Conservation (phyloP, 2,797 vertebrate genomes). For the Delichon dasypus region DNA sequence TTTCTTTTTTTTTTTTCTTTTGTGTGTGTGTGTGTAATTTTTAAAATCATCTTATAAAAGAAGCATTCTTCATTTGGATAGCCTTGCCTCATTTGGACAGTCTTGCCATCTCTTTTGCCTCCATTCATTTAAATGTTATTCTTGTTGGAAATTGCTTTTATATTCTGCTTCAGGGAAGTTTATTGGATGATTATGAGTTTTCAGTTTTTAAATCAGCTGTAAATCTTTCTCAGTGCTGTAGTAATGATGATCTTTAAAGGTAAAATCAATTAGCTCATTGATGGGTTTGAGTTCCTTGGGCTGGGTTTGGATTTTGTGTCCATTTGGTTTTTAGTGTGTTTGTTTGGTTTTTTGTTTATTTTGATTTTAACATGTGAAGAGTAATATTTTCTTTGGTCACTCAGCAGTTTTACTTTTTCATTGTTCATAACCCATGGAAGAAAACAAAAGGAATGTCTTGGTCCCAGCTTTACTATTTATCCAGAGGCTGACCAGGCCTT, state of each 20-base stretch:
- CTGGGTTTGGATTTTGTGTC: neutral
- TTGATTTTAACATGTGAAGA: neutral
- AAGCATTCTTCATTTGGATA: neutral
- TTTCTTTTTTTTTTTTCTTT: no score
- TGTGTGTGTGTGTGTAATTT: neutral
- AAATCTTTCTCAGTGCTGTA: neutral
- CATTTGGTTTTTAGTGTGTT: neutral
- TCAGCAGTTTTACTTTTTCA: neutral
- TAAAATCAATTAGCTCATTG: neutral
- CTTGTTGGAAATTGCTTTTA: neutral
- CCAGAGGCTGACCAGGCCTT: neutral
- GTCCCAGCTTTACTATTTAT: neutral
- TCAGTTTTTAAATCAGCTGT: neutral
- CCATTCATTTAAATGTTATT: neutral
- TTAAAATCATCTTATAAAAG: neutral
- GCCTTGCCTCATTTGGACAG: neutral
- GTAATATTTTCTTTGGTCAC: neutral
- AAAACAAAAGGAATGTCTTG: neutral
- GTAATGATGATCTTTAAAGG: neutral
- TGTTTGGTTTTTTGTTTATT: neutral
- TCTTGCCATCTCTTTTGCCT: neutral
- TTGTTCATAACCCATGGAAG: neutral
- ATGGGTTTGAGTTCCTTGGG: neutral
- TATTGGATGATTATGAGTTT: neutral
- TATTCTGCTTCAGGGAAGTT: neutral